Base-by-base conservation (phyloP, 1,140 invertebrate species). In the Drosophila mayri region DNA sequence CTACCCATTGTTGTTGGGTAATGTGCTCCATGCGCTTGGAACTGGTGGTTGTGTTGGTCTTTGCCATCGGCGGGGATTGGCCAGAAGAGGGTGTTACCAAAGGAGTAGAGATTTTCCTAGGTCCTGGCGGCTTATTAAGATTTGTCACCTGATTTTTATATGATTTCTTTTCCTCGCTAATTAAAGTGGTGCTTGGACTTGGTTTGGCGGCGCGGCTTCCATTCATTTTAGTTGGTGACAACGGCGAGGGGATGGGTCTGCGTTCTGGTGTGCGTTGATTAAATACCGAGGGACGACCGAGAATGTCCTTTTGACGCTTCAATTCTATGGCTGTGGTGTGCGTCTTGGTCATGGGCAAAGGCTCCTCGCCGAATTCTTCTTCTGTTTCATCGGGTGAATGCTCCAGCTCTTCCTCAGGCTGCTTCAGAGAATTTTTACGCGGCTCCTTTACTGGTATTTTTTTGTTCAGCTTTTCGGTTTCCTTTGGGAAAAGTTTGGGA, bases 261-360 rank as follows among this genome's bases (percentile, higher is more conserved):
- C 60, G 75, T 22, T 79, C 44, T 9, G 25, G 52, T 12, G 54
- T 47, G 9, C 65, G 66, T 12, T 82, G 78, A 1, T 37, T 50
- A 11, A 91, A 86, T 88, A 94, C 92, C 43, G 94, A 93, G 8
- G 94, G 93, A 63, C 94, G 91, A 54, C 60, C 93, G 22, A 94
- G 84, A 30, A 94, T 94, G 64, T 94, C 94, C 65, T 91, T 92
- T 55, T 94, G 93, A 7, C 91, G 91, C 57, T 86, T 91, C 3
- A 92, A 10, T 37, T 92, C 91, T 22, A 92, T 77, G 14, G 75
- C 73, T 10, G 79, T 90, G 9, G 91, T 87, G 37, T 92, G 91
- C 2, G 66, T 74, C 74, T 82, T 87, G 14, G 84, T 70, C 78
- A 90, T 91, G 16, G 91, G 91, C 30, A 79, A 57, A 1, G 81